A percentile compares a stretch with the other conserved stretches of the same genome.
Evolutionary conservation across 92 coral and sea anemone species (phyloP).

Genomic region (Porites cylindrica): DNA sequence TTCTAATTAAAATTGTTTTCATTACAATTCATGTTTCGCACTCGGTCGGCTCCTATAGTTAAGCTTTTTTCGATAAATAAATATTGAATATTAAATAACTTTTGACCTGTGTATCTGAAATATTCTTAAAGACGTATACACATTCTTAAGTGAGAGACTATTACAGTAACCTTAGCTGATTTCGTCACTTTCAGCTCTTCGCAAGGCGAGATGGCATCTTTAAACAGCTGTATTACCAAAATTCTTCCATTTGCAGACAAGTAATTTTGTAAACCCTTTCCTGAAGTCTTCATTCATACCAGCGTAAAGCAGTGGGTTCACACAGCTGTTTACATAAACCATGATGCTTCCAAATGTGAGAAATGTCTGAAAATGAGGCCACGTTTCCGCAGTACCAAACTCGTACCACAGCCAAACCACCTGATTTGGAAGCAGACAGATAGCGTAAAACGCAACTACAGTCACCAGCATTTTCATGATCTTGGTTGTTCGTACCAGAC

Average conservation of each 20-base stretch:
- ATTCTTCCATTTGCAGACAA: slow-evolving; percentile 25
- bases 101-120: too few relatives aligned
- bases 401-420: slow-evolving; percentile 94
- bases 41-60: too few relatives aligned
- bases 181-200: too few relatives aligned
- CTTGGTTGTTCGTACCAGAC: slow-evolving; percentile 79
- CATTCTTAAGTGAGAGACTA: too few relatives aligned
- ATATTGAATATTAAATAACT: too few relatives aligned
- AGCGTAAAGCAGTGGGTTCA: slow-evolving; percentile 84
- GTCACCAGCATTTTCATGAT: slow-evolving; percentile 92
- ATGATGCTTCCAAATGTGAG: slow-evolving; percentile 80
- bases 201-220: not conserved
- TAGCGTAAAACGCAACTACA: slow-evolving; percentile 84
- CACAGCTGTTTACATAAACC: slow-evolving; percentile 85
- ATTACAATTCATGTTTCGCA: too few relatives aligned
- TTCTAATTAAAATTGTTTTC: too few relatives aligned
- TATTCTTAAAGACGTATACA: too few relatives aligned
- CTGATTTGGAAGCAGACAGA: slow-evolving; percentile 93
- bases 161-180: too few relatives aligned
- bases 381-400: slow-evolving; percentile 72
- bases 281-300: slow-evolving; percentile 89
- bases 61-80: too few relatives aligned
- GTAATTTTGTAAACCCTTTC: slow-evolving; percentile 78
- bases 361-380: slow-evolving; percentile 52
- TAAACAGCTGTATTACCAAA: not conserved